Evolutionary conservation across 2,113 vertebrate species (phyloP).

Genomic region (Bos taurus): DNA sequence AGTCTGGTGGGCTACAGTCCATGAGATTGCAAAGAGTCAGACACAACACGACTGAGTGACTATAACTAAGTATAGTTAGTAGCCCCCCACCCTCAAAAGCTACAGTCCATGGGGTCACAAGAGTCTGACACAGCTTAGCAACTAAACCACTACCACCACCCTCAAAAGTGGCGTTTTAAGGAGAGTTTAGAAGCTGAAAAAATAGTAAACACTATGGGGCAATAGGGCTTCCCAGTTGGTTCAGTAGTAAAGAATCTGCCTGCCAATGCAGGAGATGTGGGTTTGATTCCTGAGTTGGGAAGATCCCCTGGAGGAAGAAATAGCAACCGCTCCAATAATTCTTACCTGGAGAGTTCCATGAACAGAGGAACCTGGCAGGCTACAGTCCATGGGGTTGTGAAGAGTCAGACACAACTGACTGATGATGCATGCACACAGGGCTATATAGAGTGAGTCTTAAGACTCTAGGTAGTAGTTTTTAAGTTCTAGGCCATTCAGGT

Average conservation of each 20-base stretch:
- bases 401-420: neutral
- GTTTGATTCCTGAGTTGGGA: neutral
- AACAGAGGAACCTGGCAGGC: neutral
- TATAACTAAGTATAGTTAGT: too few species aligned
- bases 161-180: neutral
- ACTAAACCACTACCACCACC: too few species aligned
- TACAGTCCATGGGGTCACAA: too few species aligned
- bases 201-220: neutral
- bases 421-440: neutral
- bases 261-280: neutral
- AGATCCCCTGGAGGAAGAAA: neutral
- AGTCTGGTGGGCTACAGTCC: too few species aligned
- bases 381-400: neutral
- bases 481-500: neutral
- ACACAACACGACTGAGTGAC: too few species aligned
- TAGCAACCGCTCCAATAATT: neutral
- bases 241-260: neutral
- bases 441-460: neutral
- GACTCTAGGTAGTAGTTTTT: neutral
- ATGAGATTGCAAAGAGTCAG: too few species aligned
- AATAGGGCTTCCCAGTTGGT: neutral
- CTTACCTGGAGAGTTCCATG: neutral
- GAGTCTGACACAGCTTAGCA: too few species aligned
- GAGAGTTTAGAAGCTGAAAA: neutral
- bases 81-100: too few species aligned